Evolutionary conservation across 2,888 invertebrate genomes (phyloP).

Genomic region (Chrysodeixis includens): DNA sequence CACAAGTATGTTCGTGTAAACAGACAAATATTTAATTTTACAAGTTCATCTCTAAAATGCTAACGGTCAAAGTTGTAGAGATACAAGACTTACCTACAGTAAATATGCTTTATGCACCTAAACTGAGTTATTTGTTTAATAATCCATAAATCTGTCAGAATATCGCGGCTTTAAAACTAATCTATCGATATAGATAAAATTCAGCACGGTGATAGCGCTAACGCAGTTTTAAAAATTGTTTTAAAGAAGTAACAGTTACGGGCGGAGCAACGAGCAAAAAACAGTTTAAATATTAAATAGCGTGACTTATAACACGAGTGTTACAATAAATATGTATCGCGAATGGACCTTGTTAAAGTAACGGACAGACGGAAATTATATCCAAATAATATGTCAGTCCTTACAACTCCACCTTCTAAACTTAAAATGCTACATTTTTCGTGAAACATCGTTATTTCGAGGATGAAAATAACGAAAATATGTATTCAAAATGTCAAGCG

Average conservation of each 20-base stretch:
- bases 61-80: too few relatives aligned
- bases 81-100: too few relatives aligned
- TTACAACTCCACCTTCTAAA: slow-evolving; percentile 20
- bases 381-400: slow-evolving; percentile 22
- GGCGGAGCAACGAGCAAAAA: too few relatives aligned
- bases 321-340: neutral
- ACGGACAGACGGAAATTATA: slow-evolving; percentile 24
- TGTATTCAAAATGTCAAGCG: slow-evolving; percentile 53
- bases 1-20: neutral
- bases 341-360: neutral
- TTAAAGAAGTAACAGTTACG: too few relatives aligned
- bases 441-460: slow-evolving; percentile 33
- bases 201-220: too few relatives aligned
- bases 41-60: too few relatives aligned
- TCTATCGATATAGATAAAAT: too few relatives aligned
- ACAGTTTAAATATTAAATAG: neutral
- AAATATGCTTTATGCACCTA: too few relatives aligned
- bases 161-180: too few relatives aligned
- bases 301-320: neutral
- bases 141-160: too few relatives aligned
- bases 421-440: slow-evolving; percentile 35
- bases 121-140: too few relatives aligned
- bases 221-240: too few relatives aligned
- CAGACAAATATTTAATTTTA: neutral
- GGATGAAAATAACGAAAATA: slow-evolving; percentile 45